Base-by-base conservation (phyloP, 1,140 invertebrate species). In the Drosophila nasuta region DNA sequence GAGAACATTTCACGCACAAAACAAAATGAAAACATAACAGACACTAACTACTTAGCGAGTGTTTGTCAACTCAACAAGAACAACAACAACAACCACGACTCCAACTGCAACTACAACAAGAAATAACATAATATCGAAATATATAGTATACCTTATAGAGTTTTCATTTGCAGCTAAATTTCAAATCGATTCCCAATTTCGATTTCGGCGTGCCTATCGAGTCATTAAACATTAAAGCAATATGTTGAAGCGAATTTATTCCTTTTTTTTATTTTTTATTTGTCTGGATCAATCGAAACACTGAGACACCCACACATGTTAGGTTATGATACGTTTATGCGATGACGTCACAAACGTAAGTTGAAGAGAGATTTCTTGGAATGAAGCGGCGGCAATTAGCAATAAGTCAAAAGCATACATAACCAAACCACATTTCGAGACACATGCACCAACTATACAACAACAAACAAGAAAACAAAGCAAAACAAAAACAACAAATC, bases 371-470 rank as follows among this genome's bases (percentile, higher is more conserved):
- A 25, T 25, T 30, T 43, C 25, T 11, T 52, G 28, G 56, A 57
- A 41, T 54, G 28, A 60, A 49, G 11, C 52, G 69, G 64, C 35
- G 63, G 49, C 33, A 77, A 77, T 73, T 51, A 72, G 52, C 68
- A 77, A 73, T 67, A 79, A 79, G 73, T 88, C 72, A 30, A 82
- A 87, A 82, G 82, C 79, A 88, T 67, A 79, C 62, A 83, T 58
- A 25, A 25, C 20, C 20, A 69, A 25, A 25, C 20, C 20, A 69
- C 67, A 70, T 35, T 30, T 48, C 63, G 64, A 67, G 38, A 57
- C 57, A 62, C 38, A 56, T n/a, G 51, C 11, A 64, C 45, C 15
- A 3, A 38, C 35, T 8, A 38, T 38, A 38, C 35, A 38, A 8
- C 20, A 25, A 25, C 20, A 25, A 38, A 8, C 10, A 38, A 38